Conservation (phyloP, 2,888 invertebrate species). For the Epinotia brunnichana region DNA sequence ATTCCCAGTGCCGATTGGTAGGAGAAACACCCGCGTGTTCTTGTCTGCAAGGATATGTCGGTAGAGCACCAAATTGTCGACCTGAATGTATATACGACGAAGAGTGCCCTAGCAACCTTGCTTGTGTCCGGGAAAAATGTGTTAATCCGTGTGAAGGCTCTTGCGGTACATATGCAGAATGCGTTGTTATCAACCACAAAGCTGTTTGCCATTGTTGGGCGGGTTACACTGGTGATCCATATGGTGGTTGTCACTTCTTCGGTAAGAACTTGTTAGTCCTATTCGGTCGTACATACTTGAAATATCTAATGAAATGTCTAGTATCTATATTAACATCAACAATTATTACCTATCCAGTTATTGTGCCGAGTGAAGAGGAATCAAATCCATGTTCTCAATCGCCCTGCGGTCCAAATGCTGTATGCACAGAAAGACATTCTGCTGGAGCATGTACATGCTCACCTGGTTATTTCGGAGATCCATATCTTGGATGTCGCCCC, state of each 20-base stretch:
- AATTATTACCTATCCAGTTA: slow-evolving; percentile 66
- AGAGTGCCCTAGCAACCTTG: slow-evolving; percentile 92
- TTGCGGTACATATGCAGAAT: slow-evolving; percentile 90
- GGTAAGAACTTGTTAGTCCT: slow-evolving; percentile 59
- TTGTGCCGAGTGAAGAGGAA: slow-evolving; percentile 85
- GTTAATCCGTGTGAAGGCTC: slow-evolving; percentile 93
- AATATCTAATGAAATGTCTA: neutral
- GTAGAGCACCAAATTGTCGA: slow-evolving; percentile 92
- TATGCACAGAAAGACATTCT: slow-evolving; percentile 91
- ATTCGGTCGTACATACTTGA: slow-evolving; percentile 9
- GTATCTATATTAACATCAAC: slow-evolving; percentile 9
- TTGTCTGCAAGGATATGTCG: slow-evolving; percentile 90
- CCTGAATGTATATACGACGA: slow-evolving; percentile 93
- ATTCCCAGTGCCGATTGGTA: slow-evolving; percentile 91
- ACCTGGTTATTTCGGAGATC: slow-evolving; percentile 93
- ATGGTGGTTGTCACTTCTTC: slow-evolving; percentile 87
- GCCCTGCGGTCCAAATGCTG: slow-evolving; percentile 93
- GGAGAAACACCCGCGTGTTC: slow-evolving; percentile 91
- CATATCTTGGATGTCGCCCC: slow-evolving; percentile 92
- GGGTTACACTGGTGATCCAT: slow-evolving; percentile 93
- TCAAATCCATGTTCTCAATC: slow-evolving; percentile 92
- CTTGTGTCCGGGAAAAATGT: slow-evolving; percentile 92
- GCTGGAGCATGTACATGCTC: slow-evolving; percentile 93
- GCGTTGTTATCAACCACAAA: slow-evolving; percentile 91
- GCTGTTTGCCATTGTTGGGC: slow-evolving; percentile 92